Base-by-base conservation (phyloP, 1,140 invertebrate species). In the Thalassaphorura encarpata region DNA sequence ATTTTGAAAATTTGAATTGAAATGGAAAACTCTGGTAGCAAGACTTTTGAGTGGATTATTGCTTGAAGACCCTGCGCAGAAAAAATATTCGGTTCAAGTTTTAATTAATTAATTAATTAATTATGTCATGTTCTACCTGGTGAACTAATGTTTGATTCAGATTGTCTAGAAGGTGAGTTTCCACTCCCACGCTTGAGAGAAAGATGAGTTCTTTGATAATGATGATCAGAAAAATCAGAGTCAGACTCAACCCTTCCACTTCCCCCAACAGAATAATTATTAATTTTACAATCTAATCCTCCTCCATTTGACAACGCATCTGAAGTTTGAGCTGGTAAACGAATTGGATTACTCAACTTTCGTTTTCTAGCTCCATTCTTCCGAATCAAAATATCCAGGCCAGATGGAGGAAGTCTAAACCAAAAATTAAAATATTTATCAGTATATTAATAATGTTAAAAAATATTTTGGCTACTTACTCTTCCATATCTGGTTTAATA, bases 1-100 rank as follows among this genome's bases (percentile, higher is more conserved):
- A 39, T 51, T 51, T 51, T 51, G 48, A 39, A 51, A 51, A 19
- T 51, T 26, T 11, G 23, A 19, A 19, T 51, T 51, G 19, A 51
- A 51, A 15, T 51, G 23, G 23, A 51, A 51, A 3, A 51, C 48
- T 51, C 33, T 51, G 31, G 48, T 18, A 19, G 46, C 46, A 29
- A 51, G 48, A 21, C 28, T 21, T 51, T 33, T n/a, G 23, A 51
- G 48, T 11, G 48, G 48, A 36, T 33, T 51, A 24, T 8, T 13
- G 15, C 8, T 21, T 31, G n/a, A 36, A 11, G n/a, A 36, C 11
- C 33, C 48, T 6, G 29, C 48, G 31, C 6, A 18, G 18, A 43
- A 43, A 23, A 21, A 43, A 8, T n/a, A 43, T 11, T 8, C 8
- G 11, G 18, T 13, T 13, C 18, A 8, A 43, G 11, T 43, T 43